These are phyloP conservation scores for Bimastos eiseni DNA, from an alignment of 2,888 invertebrate species.

Conservation along the genomic window DNA sequence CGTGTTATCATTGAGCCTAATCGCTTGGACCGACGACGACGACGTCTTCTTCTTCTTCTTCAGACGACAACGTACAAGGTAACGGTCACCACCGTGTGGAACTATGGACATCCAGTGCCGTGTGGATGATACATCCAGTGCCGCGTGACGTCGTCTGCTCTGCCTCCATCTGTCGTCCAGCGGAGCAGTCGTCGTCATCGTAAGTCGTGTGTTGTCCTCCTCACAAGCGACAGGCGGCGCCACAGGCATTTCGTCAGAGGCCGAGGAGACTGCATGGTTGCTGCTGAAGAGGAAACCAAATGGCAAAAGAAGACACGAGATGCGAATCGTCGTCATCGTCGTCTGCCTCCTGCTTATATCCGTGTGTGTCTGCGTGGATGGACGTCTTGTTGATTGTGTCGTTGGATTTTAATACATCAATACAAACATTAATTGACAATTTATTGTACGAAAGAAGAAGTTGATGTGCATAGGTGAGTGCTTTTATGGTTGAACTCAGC, in stretches of 20 bases:
- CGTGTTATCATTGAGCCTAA: too few species aligned
- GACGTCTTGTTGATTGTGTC: not conserved
- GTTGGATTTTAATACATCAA: not conserved
- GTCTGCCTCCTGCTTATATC: not conserved
- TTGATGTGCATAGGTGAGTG: not conserved
- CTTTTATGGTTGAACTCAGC: not conserved
- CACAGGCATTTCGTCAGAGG: not conserved
- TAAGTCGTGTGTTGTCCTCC: not conserved
- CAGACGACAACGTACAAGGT: too few species aligned
- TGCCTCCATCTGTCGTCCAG: not conserved
- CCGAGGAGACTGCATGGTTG: not conserved
- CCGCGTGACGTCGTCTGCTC: not conserved
- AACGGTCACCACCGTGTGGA: too few species aligned
- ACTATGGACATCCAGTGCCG: too few species aligned
- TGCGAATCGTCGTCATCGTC: not conserved
- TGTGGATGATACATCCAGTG: too few species aligned
- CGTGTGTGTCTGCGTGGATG: not conserved
- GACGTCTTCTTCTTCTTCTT: too few species aligned
- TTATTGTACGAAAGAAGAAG: not conserved
- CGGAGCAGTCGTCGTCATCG: not conserved
- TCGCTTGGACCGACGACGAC: too few species aligned
- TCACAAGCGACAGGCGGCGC: not conserved
- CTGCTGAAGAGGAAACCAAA: not conserved
- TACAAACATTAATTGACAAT: not conserved
- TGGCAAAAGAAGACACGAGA: not conserved